Conservation (phyloP, 1,140 invertebrate genomes). For the Linepithema humile region DNA sequence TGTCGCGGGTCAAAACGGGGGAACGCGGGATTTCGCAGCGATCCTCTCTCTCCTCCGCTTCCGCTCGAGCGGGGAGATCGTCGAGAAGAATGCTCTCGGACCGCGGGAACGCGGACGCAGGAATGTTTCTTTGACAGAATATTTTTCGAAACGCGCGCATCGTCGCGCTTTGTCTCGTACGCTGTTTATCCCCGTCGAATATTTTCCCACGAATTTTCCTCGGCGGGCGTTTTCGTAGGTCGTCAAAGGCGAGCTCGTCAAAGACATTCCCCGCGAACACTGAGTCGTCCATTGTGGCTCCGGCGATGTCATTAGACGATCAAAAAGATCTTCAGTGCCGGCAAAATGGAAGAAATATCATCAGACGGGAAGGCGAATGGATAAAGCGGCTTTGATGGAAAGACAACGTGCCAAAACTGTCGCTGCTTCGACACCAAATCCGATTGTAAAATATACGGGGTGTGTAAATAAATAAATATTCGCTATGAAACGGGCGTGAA, state of each 20-base stretch:
- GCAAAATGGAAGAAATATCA: neutral
- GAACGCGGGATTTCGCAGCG: neutral
- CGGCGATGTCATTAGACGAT: neutral
- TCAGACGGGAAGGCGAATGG: neutral
- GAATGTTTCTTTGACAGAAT: neutral
- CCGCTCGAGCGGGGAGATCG: neutral
- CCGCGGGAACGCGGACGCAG: neutral
- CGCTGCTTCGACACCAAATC: no score
- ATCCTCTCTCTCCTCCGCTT: neutral
- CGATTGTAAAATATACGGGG: no score
- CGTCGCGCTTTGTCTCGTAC: neutral
- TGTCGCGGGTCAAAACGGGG: neutral
- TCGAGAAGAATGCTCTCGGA: neutral
- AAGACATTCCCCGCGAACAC: slow-evolving; percentile 4
- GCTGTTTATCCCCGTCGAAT: slow-evolving; percentile 4
- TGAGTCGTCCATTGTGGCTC: neutral
- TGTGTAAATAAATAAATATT: slow-evolving; percentile 13
- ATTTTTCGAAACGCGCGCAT: neutral
- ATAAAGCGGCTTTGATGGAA: neutral
- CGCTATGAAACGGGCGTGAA: neutral
- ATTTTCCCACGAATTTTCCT: neutral
- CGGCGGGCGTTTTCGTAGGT: neutral
- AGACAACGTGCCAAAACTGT: neutral
- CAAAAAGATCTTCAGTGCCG: neutral
- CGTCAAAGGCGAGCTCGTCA: slow-evolving; percentile 6